A percentile compares a stretch with the other conserved stretches of the same genome.
These are phyloP conservation scores for Cricetomys ansorgei DNA, from an alignment of 2,113 vertebrate genomes.

Conservation along the genomic window DNA sequence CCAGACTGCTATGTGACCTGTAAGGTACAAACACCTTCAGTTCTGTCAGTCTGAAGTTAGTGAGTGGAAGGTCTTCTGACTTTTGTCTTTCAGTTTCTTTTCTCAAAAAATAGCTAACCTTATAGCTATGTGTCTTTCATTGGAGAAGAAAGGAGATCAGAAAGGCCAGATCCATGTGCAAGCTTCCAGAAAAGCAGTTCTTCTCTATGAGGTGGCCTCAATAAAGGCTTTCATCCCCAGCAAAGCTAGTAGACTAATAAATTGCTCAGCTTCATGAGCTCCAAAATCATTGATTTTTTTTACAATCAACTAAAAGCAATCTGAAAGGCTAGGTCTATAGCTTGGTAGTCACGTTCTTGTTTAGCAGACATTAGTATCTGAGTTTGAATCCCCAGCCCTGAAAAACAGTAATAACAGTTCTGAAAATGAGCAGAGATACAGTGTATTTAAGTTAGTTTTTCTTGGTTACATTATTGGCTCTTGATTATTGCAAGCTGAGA, in stretches of 20 bases:
- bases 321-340: background rate
- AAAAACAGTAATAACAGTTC: background rate
- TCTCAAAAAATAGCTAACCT: background rate
- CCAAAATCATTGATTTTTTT: background rate
- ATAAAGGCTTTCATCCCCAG: background rate
- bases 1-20: background rate
- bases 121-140: background rate
- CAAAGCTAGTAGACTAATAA: background rate
- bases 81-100: background rate
- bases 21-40: background rate
- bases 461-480: background rate
- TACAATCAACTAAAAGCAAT: background rate
- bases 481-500: background rate
- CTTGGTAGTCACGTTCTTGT: background rate
- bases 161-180: too few species aligned
- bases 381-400: background rate
- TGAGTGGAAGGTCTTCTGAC: background rate
- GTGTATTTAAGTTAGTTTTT: background rate
- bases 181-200: background rate
- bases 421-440: background rate
- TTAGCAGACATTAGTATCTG: background rate
- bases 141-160: background rate
- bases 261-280: background rate
- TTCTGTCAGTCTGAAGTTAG: background rate
- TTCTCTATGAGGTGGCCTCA: background rate